Evolutionary conservation across 2,888 invertebrate genomes (phyloP).

Genomic region (Yponomeuta malinellus): DNA sequence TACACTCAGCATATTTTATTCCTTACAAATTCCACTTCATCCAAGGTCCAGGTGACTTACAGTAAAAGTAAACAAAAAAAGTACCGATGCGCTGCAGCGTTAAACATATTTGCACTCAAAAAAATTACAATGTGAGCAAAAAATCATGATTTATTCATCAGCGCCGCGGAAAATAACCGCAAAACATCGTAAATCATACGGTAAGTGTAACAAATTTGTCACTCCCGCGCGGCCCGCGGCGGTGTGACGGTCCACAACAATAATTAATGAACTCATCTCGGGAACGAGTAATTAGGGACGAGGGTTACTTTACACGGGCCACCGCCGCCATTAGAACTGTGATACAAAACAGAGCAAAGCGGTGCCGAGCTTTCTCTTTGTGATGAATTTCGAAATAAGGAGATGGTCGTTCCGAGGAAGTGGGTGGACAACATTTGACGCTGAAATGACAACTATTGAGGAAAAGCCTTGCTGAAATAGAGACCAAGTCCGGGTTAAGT

Average conservation of each 20-base stretch:
- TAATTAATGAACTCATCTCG: constrained; percentile 14
- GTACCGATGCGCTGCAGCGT: background rate
- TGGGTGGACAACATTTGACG: too few relatives aligned
- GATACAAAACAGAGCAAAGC: too few relatives aligned
- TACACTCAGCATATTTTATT: too few relatives aligned
- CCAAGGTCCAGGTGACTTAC: too few relatives aligned
- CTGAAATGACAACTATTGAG: too few relatives aligned
- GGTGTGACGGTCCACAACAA: constrained; percentile 9
- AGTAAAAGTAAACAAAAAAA: background rate
- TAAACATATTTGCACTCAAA: background rate
- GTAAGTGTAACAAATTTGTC: constrained; percentile 51
- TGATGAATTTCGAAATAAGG: too few relatives aligned
- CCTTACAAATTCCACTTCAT: too few relatives aligned
- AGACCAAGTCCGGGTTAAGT: too few relatives aligned
- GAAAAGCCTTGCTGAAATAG: too few relatives aligned
- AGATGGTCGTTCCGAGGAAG: too few relatives aligned
- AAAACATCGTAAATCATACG: constrained; percentile 40
- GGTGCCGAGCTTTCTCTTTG: too few relatives aligned
- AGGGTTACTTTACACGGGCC: background rate
- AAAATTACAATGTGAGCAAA: background rate
- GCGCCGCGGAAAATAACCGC: background rate
- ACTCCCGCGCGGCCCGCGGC: constrained; percentile 30
- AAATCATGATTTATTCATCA: background rate
- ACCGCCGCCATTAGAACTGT: background rate
- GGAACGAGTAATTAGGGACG: constrained; percentile 11